A percentile compares a stretch with the other conserved stretches of the same genome.
phyloP scores from a whole-genome alignment of 2,888 invertebrate genomes.

The Boloria selene region DNA sequence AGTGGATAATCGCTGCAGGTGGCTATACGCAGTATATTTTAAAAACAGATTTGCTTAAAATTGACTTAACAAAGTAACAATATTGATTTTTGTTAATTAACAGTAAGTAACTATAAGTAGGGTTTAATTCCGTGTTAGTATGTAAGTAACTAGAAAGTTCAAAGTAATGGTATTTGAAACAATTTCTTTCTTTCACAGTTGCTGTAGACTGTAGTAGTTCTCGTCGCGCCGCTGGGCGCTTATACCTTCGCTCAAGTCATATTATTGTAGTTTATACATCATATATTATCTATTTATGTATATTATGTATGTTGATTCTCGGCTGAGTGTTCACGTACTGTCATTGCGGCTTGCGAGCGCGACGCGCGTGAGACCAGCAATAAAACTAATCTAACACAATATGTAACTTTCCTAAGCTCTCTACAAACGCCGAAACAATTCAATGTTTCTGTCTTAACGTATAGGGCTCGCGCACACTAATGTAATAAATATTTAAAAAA shows the following conservation, averaged over 20 bases:
- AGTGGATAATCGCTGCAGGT: conserved; percentile 8
- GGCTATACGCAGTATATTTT: neutral
- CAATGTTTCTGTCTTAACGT: neutral
- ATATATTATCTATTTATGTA: too few relatives aligned
- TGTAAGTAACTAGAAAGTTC: too few relatives aligned
- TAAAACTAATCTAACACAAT: conserved; percentile 5
- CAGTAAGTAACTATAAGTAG: too few relatives aligned
- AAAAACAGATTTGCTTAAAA: neutral
- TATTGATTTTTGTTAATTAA: too few relatives aligned
- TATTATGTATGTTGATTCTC: too few relatives aligned
- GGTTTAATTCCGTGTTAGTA: too few relatives aligned
- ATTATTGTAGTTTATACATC: too few relatives aligned
- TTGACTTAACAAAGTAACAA: neutral
- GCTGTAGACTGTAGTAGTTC: too few relatives aligned
- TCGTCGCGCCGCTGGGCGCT: too few relatives aligned
- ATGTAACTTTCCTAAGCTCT: conserved; percentile 21
- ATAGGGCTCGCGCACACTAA: neutral
- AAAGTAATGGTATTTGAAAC: too few relatives aligned
- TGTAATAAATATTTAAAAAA: neutral
- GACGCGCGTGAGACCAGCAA: neutral
- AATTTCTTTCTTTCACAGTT: too few relatives aligned
- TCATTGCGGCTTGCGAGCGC: neutral
- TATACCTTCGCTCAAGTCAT: neutral
- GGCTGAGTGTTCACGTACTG: conserved; percentile 2
- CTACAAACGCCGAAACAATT: conserved; percentile 8